Evolutionary conservation across 2,797 vertebrate species (phyloP).

Genomic region (Xerus rutilus): DNA sequence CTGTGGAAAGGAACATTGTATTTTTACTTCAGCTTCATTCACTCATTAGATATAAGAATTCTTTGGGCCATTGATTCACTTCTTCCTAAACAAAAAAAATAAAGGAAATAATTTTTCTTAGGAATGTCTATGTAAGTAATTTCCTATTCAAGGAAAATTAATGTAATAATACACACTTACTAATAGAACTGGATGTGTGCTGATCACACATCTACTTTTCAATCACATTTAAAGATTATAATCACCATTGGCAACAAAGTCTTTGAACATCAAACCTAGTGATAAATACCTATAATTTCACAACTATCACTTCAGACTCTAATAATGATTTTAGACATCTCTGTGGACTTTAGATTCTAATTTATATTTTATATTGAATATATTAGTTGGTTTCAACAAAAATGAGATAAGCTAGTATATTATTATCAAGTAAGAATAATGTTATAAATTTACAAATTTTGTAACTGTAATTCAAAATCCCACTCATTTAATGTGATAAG

Average conservation of each 20-base stretch:
- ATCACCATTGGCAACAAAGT: neutral
- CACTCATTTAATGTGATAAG: constrained; percentile 31
- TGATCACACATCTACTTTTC: constrained; percentile 8
- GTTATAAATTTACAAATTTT: constrained; percentile 13
- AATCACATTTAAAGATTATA: constrained; percentile 26
- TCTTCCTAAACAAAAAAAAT: neutral
- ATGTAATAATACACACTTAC: neutral
- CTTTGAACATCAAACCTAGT: constrained; percentile 24
- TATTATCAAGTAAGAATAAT: neutral
- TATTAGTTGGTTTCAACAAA: constrained; percentile 12
- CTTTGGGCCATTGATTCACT: neutral
- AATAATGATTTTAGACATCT: constrained; percentile 52
- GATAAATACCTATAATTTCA: constrained; percentile 50
- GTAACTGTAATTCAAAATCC: neutral
- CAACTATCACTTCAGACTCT: constrained; percentile 23
- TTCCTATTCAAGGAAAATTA: constrained; percentile 21
- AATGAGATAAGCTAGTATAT: neutral
- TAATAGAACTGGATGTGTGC: neutral
- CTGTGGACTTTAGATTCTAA: neutral
- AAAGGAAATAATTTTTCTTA: constrained; percentile 18
- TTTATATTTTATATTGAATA: constrained; percentile 47
- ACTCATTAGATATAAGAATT: constrained; percentile 1
- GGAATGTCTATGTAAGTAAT: constrained; percentile 13
- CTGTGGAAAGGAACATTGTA: neutral
- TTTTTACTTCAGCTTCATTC: constrained; percentile 1